phyloP scores from a whole-genome alignment of 30 jellyfish, hydroid and myxozoan genomes.

The Aurelia sp. region DNA sequence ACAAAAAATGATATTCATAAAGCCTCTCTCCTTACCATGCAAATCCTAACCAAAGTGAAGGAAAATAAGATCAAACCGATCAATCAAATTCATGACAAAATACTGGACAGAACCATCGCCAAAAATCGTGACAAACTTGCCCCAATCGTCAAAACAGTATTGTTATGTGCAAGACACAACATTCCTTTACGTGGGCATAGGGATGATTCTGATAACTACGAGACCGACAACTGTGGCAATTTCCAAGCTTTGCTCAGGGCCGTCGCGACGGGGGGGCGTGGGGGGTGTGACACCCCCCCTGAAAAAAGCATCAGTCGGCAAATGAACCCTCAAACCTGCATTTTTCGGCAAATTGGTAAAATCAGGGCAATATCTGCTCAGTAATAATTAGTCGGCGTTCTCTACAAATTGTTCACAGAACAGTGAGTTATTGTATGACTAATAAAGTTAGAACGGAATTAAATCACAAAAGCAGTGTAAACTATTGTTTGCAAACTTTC shows the following conservation, averaged over 20 bases:
- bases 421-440: no score
- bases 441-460: no score
- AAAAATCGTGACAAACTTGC: slow-evolving; percentile 11
- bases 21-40: neutral
- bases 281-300: no score
- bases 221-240: neutral
- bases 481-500: no score
- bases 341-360: no score
- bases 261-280: no score
- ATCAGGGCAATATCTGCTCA: no score
- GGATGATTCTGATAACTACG: slow-evolving; percentile 6
- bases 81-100: neutral
- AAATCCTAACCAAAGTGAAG: neutral
- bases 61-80: slow-evolving; percentile 1
- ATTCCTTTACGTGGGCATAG: slow-evolving; percentile 25
- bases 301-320: no score
- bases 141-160: slow-evolving; percentile 1
- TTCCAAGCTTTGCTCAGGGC: neutral
- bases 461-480: no score
- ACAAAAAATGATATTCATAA: neutral
- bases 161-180: slow-evolving; percentile 13
- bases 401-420: no score
- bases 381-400: no score
- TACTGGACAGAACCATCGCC: neutral
- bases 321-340: no score